Base-by-base conservation (phyloP, 2,797 vertebrate species). In the Saguinus oedipus region DNA sequence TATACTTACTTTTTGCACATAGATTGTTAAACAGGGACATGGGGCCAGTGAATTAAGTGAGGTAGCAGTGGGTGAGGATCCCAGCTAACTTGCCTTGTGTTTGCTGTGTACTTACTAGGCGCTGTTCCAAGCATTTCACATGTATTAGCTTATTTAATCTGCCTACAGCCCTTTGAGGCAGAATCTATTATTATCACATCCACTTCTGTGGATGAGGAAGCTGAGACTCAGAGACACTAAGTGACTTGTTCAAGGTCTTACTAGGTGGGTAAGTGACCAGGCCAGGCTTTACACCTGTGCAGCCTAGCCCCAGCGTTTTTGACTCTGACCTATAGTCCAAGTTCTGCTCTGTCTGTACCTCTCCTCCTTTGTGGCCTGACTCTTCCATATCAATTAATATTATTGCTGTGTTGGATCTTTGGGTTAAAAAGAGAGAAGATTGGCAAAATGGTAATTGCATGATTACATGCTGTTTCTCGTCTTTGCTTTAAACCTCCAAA, bases 1-100 rank as follows among this genome's bases (percentile, higher is more conserved):
- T n/a, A 36, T 75, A 57, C 55, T 75, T 82, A 44, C 8, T 78
- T 88, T 83, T 78, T 74, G 81, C 14, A 74, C 24, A 17, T 24
- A 36, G 36, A n/a, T 22, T 50, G 36, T 85, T 96, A 53, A 87
- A 79, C n/a, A 26, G n/a, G 59, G 48, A 91, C 93, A 84, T 61
- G 75, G 80, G 11, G 68, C 30, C 27, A 79, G 46, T 15, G 68
- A 90, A 36, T 3, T 48, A 79, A 90, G 44, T 14, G 46, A 48
- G 53, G 12, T 42, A 84, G 61, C 57, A 26, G 22, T n/a, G 76
- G 26, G 17, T 85, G 70, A 79, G 85, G 44, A 93, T 36, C 75
- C 61, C 89, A 17, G 39, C 61, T 74, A 75, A 76, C 11, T 30
- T 22, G 22, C 48, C 30, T 61, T 2, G 2, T 33, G 26, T 39